Percentiles rank a stretch among this genome's conserved stretches.
phyloP scores from a whole-genome alignment of 2,113 vertebrate species.

The Ia io region DNA sequence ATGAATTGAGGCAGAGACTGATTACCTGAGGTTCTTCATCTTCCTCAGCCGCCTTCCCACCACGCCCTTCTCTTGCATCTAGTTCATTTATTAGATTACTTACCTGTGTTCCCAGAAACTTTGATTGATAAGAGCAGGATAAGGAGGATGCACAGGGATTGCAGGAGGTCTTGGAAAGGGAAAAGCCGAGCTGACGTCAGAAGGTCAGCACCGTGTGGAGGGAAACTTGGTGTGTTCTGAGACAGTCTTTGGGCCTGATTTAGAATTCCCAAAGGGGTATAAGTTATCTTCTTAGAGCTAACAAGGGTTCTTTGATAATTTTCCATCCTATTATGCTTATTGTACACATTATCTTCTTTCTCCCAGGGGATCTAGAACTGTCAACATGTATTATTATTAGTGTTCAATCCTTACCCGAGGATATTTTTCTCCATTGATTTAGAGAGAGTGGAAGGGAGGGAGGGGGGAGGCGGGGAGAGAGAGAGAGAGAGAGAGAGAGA shows the following conservation, averaged over 20 bases:
- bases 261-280: neutral
- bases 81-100: neutral
- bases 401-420: too few relatives aligned
- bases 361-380: neutral
- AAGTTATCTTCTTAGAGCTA: neutral
- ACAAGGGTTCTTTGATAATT: neutral
- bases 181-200: neutral
- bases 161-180: neutral
- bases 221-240: neutral
- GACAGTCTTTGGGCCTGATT: neutral
- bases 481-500: too few relatives aligned
- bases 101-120: neutral
- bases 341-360: neutral
- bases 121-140: neutral
- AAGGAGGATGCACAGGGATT: neutral
- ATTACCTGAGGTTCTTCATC: neutral
- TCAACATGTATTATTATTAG: neutral
- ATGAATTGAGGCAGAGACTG: neutral
- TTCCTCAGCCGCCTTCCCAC: neutral
- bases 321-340: neutral
- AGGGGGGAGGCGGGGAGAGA: too few relatives aligned
- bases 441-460: too few relatives aligned
- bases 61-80: neutral
- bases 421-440: too few relatives aligned
- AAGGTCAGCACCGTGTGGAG: neutral